These are phyloP conservation scores for Drosophila subpulchrella DNA, from an alignment of 1,140 invertebrate genomes.

Conservation along the genomic window DNA sequence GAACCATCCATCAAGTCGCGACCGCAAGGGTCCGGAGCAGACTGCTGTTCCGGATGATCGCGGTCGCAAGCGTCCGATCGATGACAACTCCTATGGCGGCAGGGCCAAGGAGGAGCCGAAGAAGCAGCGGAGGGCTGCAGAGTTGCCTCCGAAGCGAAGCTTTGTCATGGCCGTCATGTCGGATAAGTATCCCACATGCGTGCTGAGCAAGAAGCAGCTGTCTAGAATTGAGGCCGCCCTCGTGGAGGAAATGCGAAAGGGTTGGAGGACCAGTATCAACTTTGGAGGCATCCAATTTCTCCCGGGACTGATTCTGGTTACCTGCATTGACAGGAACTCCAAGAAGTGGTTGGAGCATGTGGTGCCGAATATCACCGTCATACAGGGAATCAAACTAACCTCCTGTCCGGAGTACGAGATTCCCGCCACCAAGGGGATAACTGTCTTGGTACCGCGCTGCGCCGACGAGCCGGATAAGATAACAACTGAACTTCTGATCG, in stretches of 20 bases:
- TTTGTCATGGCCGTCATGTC: not conserved
- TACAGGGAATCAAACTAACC: not conserved
- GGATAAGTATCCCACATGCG: not conserved
- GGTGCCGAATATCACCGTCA: not conserved
- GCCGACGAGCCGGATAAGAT: not conserved
- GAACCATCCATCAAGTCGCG: not conserved
- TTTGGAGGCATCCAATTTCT: slow-evolving; percentile 9
- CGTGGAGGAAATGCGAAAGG: slow-evolving; percentile 7
- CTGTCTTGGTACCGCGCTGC: not conserved
- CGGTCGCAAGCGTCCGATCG: slow-evolving; percentile 2
- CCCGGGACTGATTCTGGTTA: not conserved
- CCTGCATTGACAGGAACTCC: slow-evolving; percentile 7
- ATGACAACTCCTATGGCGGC: not conserved
- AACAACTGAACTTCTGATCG: not conserved
- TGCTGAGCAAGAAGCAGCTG: not conserved
- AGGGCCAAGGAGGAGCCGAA: not conserved
- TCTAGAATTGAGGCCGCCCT: not conserved
- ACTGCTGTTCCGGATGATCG: not conserved
- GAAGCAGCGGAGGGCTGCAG: not conserved
- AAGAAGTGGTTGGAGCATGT: slow-evolving; percentile 9
- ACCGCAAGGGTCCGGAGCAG: no score
- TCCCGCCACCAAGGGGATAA: not conserved
- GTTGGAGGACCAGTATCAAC: slow-evolving; percentile 17
- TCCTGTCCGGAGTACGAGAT: not conserved
- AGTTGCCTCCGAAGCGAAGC: not conserved